These are phyloP conservation scores for Trachymyrmex septentrionalis DNA, from an alignment of 1,140 invertebrate genomes.

Conservation along the genomic window DNA sequence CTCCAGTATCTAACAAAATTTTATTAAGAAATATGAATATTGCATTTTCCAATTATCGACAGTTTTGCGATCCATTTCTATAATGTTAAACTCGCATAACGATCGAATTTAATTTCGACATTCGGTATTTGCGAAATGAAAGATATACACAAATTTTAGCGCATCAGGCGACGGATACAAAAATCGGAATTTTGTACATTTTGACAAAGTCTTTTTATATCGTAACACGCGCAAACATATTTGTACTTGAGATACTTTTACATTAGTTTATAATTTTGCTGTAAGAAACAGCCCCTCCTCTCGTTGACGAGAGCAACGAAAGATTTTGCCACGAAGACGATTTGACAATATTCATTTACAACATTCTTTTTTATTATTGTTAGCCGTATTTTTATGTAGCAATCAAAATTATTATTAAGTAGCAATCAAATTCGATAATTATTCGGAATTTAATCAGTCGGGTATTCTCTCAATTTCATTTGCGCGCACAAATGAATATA, in stretches of 20 bases:
- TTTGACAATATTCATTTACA: conserved; percentile 24
- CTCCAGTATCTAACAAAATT: background rate
- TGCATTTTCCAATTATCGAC: background rate
- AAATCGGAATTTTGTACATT: conserved; percentile 63
- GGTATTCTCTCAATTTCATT: background rate
- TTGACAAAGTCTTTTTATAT: conserved; percentile 56
- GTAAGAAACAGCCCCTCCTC: conserved; percentile 3
- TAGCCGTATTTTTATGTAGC: conserved; percentile 22
- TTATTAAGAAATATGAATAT: conserved; percentile 11
- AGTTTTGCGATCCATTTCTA: background rate
- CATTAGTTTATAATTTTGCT: conserved; percentile 24
- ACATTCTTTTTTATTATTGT: conserved; percentile 9
- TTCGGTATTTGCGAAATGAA: background rate
- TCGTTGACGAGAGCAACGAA: conserved; percentile 25
- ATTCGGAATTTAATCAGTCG: conserved; percentile 9
- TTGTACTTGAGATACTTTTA: background rate
- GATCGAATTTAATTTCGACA: background rate
- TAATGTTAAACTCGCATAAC: background rate
- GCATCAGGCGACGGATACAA: conserved; percentile 67
- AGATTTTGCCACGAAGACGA: background rate
- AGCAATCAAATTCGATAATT: background rate
- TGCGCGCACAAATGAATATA: conserved; percentile 11
- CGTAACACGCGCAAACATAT: conserved; percentile 37
- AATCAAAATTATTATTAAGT: background rate
- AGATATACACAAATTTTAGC: background rate